Evolutionary conservation across 2,888 invertebrate genomes (phyloP), one percentile per base, ranked within the genome.

Genomic region (Cabera pusaria): DNA sequence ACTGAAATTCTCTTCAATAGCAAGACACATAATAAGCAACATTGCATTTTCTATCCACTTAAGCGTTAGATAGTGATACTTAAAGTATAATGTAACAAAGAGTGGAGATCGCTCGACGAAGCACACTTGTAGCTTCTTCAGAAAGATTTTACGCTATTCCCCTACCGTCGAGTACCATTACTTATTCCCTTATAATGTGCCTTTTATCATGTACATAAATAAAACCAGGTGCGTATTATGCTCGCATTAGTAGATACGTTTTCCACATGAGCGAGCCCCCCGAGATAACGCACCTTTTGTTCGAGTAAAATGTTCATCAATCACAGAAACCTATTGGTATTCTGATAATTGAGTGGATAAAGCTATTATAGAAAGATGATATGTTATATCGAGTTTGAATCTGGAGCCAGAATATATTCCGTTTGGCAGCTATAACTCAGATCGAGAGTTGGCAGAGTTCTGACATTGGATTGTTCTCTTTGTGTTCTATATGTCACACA

Each of bases 401-500:
- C 23, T 34, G 25, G 6, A 44, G 55, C 50, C 51, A 46, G 59
- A 59, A 64, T 67, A 57, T 61, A 53, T 65, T 62, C 49, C 48
- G 44, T 52, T 59, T 47, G 51, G 33, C 45, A 56, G 52, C 57
- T 50, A 59, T 68, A 62, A 60, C 57, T 67, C 56, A 60, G 60
- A 54, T 56, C 14, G 2, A 14, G 14, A 68, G 64, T 73, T 76
- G 72, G 72, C 70, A 76, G 67, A 58, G 60, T 50, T 52, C 57
- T 69, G 66, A 68, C 65, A 64, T 72, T 72, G 59, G 48, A 47
- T 59, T 5, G 65, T 59, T 71, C 61, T 66, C 66, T 74, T 69
- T 67, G 51, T 59, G 51, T 37, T 55, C 21, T 31, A 9, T 41
- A 31, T 6, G n/a, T 18, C 64, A 67, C 58, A 14, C 14, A 14